A percentile compares a stretch with the other conserved stretches of the same genome.
Evolutionary conservation across 2,797 vertebrate species (phyloP).

Genomic region (Dendrocincla fuliginosa): DNA sequence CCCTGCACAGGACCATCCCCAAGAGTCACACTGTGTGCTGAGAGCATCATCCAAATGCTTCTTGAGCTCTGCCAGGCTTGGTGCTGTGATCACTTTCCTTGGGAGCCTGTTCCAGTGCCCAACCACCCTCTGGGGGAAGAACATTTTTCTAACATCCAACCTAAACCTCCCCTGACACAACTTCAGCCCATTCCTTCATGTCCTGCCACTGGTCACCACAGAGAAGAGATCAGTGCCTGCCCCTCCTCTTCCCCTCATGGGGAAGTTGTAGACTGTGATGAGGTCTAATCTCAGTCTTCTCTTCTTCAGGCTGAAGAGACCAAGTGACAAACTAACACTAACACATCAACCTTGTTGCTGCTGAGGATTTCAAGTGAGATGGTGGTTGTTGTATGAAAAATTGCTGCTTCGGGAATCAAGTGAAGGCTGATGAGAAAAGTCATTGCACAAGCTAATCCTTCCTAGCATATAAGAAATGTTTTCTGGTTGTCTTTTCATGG

Average conservation of each 20-base stretch:
- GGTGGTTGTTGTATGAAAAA: background rate
- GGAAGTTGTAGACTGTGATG: background rate
- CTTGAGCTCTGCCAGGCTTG: background rate
- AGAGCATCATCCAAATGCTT: background rate
- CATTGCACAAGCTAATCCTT: background rate
- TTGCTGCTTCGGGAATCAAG: background rate
- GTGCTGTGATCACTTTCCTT: background rate
- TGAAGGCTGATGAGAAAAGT: background rate
- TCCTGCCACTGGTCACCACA: background rate
- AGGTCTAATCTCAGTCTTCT: background rate
- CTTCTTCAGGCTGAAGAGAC: background rate
- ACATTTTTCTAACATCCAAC: background rate
- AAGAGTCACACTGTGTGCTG: background rate
- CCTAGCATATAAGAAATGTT: background rate
- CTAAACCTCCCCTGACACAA: background rate
- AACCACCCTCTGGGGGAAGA: background rate
- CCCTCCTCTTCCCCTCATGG: background rate
- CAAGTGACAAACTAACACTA: background rate
- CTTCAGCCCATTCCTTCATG: background rate
- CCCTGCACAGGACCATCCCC: background rate
- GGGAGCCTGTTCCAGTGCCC: background rate
- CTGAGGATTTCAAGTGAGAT: background rate
- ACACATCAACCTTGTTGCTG: background rate
- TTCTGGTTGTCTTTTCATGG: background rate
- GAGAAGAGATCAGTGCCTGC: background rate